These are phyloP conservation scores for Piezodorus guildinii DNA, from an alignment of 1,140 invertebrate genomes.

Conservation along the genomic window DNA sequence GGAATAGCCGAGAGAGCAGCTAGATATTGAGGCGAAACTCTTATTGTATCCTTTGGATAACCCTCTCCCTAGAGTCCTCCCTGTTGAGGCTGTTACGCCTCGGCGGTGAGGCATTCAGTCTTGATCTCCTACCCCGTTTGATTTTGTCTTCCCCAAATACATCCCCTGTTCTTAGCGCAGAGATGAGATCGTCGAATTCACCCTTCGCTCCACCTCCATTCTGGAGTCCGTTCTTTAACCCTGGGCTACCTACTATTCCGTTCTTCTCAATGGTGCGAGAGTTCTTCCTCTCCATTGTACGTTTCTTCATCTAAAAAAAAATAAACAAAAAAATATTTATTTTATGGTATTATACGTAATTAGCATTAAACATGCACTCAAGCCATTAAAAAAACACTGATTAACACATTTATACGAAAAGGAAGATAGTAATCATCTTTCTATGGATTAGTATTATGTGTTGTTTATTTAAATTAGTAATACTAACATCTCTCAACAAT, in stretches of 20 bases:
- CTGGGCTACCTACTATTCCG: conserved; percentile 31
- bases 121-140: conserved; percentile 59
- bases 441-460: no score
- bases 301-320: conserved; percentile 55
- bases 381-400: no score
- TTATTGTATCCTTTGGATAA: background rate
- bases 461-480: no score
- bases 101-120: conserved; percentile 48
- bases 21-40: no score
- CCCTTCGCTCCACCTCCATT: conserved; percentile 46
- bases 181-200: conserved; percentile 96
- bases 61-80: conserved; percentile 55
- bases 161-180: conserved; percentile 86
- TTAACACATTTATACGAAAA: no score
- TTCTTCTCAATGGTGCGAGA: conserved; percentile 42
- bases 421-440: no score
- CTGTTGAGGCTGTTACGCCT: conserved; percentile 46
- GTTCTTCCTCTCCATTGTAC: conserved; percentile 76
- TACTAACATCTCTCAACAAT: no score
- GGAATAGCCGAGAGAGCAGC: no score
- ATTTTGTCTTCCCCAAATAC: conserved; percentile 95
- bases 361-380: no score
- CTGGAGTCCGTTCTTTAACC: conserved; percentile 38
- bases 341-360: no score
- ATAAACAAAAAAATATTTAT: no score